Evolutionary conservation across 2,888 invertebrate species (phyloP).

Genomic region (Tortricodes alternella): DNA sequence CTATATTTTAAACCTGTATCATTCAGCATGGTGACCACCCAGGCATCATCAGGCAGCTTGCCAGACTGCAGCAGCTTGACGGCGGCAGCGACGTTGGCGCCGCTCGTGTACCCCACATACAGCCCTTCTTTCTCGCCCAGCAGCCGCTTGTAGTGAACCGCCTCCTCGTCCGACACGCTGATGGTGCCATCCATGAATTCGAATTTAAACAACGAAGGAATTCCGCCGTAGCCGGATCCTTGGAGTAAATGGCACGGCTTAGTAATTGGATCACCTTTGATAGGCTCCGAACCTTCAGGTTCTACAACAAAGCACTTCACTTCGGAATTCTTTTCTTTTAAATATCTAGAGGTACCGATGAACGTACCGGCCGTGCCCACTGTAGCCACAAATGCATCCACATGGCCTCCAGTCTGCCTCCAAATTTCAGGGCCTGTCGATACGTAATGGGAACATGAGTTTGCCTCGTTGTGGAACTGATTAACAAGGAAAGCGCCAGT

Average conservation of each 20-base stretch:
- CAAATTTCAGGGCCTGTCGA: conserved; percentile 76
- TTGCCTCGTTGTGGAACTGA: conserved; percentile 66
- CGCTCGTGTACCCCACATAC: conserved; percentile 74
- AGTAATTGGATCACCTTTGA: conserved; percentile 65
- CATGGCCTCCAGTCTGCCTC: conserved; percentile 69
- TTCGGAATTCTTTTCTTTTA: conserved; percentile 67
- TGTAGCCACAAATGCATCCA: conserved; percentile 70
- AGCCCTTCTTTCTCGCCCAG: conserved; percentile 71
- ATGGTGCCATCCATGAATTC: conserved; percentile 68
- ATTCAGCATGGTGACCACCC: conserved; percentile 69
- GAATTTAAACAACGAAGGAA: conserved; percentile 66
- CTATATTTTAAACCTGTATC: conserved; percentile 73
- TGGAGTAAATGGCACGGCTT: conserved; percentile 73
- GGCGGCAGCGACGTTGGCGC: conserved; percentile 72
- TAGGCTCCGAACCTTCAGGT: conserved; percentile 68
- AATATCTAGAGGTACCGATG: conserved; percentile 62
- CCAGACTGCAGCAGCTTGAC: conserved; percentile 68
- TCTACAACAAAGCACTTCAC: conserved; percentile 67
- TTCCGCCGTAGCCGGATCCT: conserved; percentile 72
- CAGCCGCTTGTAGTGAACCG: conserved; percentile 57
- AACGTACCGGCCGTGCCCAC: conserved; percentile 75
- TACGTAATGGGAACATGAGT: conserved; percentile 63
- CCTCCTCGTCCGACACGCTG: conserved; percentile 67
- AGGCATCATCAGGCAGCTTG: conserved; percentile 60
- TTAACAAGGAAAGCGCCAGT: conserved; percentile 69